phyloP scores from a whole-genome alignment of 2,113 vertebrate species.

The Chunga burmeisteri region DNA sequence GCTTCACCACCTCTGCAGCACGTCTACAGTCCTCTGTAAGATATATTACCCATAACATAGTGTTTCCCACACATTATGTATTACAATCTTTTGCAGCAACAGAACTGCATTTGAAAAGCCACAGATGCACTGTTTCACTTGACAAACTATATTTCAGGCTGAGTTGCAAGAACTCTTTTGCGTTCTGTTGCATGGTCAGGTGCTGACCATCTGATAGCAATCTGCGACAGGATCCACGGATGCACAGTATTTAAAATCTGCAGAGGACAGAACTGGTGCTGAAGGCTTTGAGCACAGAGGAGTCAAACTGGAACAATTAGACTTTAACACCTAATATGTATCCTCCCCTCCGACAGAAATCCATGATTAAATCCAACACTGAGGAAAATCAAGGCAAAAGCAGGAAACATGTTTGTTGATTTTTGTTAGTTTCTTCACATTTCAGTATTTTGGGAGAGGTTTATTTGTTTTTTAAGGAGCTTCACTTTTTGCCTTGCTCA shows the following conservation, averaged over 20 bases:
- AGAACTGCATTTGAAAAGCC: neutral
- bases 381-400: neutral
- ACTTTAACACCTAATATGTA: conserved; percentile 12
- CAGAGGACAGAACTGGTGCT: neutral
- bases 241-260: neutral
- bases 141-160: neutral
- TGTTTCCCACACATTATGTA: neutral
- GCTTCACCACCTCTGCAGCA: neutral
- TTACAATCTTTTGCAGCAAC: neutral
- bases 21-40: neutral
- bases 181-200: neutral
- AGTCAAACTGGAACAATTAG: neutral
- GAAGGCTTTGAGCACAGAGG: conserved; percentile 13
- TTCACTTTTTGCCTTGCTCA: neutral
- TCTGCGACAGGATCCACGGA: neutral
- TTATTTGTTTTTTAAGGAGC: neutral
- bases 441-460: neutral
- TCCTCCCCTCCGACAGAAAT: conserved; percentile 17
- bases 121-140: neutral
- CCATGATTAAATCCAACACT: conserved; percentile 11
- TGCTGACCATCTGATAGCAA: neutral
- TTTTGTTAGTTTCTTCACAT: neutral
- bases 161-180: neutral
- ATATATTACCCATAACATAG: neutral
- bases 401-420: neutral